phyloP scores from a whole-genome alignment of 2,113 vertebrate species.

The Ammodytes dubius region DNA sequence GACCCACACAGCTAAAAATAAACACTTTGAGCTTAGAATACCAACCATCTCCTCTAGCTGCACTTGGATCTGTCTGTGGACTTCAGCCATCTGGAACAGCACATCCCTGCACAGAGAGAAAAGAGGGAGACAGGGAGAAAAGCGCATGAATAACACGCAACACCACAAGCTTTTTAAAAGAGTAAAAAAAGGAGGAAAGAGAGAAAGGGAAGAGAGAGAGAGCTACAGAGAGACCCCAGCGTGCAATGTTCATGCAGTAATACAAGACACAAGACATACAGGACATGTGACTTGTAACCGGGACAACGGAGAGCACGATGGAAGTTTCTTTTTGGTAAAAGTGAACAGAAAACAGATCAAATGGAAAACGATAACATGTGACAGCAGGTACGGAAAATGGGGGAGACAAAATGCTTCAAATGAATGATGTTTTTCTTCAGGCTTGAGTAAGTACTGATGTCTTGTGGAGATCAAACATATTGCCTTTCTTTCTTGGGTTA shows the following conservation, averaged over 20 bases:
- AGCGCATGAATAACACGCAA: slow-evolving; percentile 50
- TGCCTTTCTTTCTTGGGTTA: slow-evolving; percentile 46
- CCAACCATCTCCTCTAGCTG: slow-evolving; percentile 99
- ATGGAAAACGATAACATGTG: slow-evolving; percentile 35
- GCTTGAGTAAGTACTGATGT: slow-evolving; percentile 35
- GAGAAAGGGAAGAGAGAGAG: neutral
- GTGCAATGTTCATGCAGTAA: slow-evolving; percentile 81
- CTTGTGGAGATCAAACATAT: slow-evolving; percentile 51
- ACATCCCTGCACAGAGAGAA: slow-evolving; percentile 90
- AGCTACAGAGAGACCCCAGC: slow-evolving; percentile 42
- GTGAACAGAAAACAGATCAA: slow-evolving; percentile 37
- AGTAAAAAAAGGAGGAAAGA: neutral
- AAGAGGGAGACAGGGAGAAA: slow-evolving; percentile 46
- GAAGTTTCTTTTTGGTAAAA: slow-evolving; percentile 27
- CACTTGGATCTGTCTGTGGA: slow-evolving; percentile 98
- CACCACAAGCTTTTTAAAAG: slow-evolving; percentile 18
- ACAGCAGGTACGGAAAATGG: slow-evolving; percentile 15
- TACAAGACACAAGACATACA: slow-evolving; percentile 59
- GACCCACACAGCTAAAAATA: slow-evolving; percentile 9
- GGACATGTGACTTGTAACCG: slow-evolving; percentile 34
- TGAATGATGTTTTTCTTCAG: slow-evolving; percentile 34
- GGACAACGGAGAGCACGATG: slow-evolving; percentile 57
- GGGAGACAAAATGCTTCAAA: slow-evolving; percentile 53
- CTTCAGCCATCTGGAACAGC: slow-evolving; percentile 99
- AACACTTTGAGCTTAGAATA: slow-evolving; percentile 58